Base-by-base conservation (phyloP, 1,140 invertebrate genomes). In the Drosophila auraria region DNA sequence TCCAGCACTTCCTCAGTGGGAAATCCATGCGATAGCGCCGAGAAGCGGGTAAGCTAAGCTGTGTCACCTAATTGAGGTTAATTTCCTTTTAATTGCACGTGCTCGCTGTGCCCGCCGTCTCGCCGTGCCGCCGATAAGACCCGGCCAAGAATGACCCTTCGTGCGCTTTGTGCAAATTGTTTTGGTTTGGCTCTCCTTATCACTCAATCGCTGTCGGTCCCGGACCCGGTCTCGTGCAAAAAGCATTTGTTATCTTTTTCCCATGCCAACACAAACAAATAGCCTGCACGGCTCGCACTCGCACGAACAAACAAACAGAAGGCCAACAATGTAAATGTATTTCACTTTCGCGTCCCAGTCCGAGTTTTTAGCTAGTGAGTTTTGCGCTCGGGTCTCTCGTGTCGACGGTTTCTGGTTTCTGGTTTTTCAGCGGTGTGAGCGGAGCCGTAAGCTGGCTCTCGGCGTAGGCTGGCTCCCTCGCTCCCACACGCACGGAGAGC, bases 1-100 rank as follows among this genome's bases (percentile, higher is more conserved):
- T 82, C 80, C 15, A 87, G 86, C 7, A 74, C 90, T 11, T 92
- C 90, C 3, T 91, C 84, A 5, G 59, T 92, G 70, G 83, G 91
- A 9, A 93, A 93, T 82, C 89, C 92, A 33, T 93, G 92, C 62
- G 92, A 93, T 58, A 93, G 92, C 51, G 92, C 90, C 17, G 92
- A 93, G 30, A 93, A 93, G 76, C 71, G 92, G 80, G 92, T 93
- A 90, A 92, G 92, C 11, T 11, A 20, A 64, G 8, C 38, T 44
- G 17, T 30, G 12, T 38, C 6, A 42, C 17, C 36, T 8, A 17
- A 25, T 44, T 66, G 53, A 47, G 38, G 61, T 66, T 59, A 76
- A 51, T 44, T 47, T 9, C 15, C 7, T 6, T 57, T 57, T 27
- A 78, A 59, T 71, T 36, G 40, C 73, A 78, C 74, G 74, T 70